Evolutionary conservation across 2,888 invertebrate species (phyloP).

Genomic region (Ditylenchus weischeri): DNA sequence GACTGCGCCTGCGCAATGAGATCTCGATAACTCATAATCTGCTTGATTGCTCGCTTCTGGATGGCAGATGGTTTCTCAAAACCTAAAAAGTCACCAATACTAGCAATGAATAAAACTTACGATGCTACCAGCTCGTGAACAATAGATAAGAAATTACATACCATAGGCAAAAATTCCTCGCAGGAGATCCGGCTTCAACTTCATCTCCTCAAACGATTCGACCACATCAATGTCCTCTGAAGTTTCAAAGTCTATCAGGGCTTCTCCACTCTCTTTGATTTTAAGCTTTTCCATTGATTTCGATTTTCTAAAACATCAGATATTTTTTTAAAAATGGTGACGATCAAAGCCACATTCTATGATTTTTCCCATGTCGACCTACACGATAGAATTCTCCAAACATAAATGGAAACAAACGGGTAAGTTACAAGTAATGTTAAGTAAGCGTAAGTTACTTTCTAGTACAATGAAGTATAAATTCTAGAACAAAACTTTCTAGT

Average conservation of each 20-base stretch:
- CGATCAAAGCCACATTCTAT: too few species aligned
- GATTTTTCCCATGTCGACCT: too few species aligned
- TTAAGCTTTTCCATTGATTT: too few species aligned
- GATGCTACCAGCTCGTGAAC: constrained; percentile 81
- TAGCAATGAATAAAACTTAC: background rate
- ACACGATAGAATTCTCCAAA: too few species aligned
- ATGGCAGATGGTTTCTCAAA: constrained; percentile 99
- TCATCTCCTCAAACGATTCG: constrained; percentile 92
- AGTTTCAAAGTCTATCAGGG: constrained; percentile 96
- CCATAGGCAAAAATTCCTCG: constrained; percentile 89
- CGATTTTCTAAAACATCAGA: too few species aligned
- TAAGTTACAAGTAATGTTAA: too few species aligned
- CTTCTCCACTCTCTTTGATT: too few species aligned
- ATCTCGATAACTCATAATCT: constrained; percentile 92
- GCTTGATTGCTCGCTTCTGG: constrained; percentile 91
- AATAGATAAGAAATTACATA: constrained; percentile 89
- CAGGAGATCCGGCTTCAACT: constrained; percentile 86
- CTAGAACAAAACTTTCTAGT: too few species aligned
- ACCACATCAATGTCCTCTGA: constrained; percentile 97
- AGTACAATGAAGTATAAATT: too few species aligned
- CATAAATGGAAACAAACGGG: too few species aligned
- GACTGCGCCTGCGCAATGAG: constrained; percentile 89
- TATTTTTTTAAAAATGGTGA: too few species aligned
- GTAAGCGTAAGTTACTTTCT: too few species aligned
- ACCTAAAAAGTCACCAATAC: constrained; percentile 65